Conservation (phyloP, 1,140 invertebrate species). For the Luehdorfia chinensis region DNA sequence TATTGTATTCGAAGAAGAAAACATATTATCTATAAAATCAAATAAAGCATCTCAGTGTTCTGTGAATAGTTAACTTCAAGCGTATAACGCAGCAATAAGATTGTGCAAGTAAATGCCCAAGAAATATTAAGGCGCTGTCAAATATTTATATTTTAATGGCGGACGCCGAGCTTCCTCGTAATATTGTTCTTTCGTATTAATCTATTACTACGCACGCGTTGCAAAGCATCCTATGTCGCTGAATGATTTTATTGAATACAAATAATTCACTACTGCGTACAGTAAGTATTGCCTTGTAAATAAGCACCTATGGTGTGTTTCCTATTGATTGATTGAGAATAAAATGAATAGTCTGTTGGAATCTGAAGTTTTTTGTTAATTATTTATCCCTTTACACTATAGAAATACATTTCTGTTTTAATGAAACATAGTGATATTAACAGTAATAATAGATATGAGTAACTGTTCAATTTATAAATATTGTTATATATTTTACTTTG, state of each 20-base stretch:
- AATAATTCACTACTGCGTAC: constrained; percentile 39
- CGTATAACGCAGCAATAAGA: constrained; percentile 36
- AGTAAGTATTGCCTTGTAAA: constrained; percentile 65
- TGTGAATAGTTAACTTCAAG: constrained; percentile 40
- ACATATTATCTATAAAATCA: constrained; percentile 50
- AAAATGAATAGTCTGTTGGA: constrained; percentile 70
- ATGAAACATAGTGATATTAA: too few species aligned
- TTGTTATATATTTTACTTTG: too few species aligned
- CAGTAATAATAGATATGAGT: too few species aligned
- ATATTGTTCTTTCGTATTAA: constrained; percentile 35
- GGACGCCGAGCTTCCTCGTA: constrained; percentile 29
- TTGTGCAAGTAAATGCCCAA: constrained; percentile 24
- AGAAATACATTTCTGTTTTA: too few species aligned
- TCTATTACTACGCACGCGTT: constrained; percentile 40
- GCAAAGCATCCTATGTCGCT: constrained; percentile 32
- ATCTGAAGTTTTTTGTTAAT: constrained; percentile 40
- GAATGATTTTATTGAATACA: constrained; percentile 30
- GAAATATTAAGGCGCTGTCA: constrained; percentile 16
- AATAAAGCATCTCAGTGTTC: constrained; percentile 42
- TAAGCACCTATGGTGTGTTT: constrained; percentile 66
- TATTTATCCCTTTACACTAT: constrained; percentile 39
- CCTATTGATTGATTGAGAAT: constrained; percentile 70
- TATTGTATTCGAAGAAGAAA: constrained; percentile 40
- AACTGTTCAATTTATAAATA: too few species aligned
- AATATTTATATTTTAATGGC: constrained; percentile 22